Conservation (phyloP, 2,888 invertebrate species). For the Coecobrya sp. region DNA sequence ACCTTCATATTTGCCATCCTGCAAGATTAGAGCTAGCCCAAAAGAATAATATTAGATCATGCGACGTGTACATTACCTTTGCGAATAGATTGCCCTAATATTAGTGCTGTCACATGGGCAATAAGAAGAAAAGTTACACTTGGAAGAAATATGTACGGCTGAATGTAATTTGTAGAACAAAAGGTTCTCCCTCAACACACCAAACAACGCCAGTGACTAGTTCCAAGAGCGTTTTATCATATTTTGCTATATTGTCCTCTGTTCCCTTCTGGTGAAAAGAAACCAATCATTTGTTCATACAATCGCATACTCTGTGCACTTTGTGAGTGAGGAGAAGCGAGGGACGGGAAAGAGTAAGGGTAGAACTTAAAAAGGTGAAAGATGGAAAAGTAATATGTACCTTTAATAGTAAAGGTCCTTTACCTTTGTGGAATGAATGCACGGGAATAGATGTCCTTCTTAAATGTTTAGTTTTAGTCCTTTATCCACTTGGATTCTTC, state of each 20-base stretch:
- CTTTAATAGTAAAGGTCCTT: no score
- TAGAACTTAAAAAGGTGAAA: neutral
- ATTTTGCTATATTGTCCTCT: conserved; percentile 9
- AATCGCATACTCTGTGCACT: neutral
- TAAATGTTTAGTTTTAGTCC: neutral
- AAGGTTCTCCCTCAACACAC: conserved; percentile 23
- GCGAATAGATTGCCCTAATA: neutral
- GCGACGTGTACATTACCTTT: neutral
- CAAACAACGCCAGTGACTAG: neutral
- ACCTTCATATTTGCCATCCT: neutral
- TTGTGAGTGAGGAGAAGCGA: no score
- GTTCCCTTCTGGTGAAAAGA: conserved; percentile 13
- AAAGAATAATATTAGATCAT: conserved; percentile 3
- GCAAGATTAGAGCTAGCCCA: neutral
- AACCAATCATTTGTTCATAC: conserved; percentile 53
- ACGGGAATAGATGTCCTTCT: neutral
- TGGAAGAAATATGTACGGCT: conserved; percentile 15
- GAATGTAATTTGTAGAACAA: conserved; percentile 32
- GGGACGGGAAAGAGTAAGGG: neutral
- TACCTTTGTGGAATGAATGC: neutral
- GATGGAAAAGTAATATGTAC: neutral
- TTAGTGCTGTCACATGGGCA: conserved; percentile 18
- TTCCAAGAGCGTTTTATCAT: conserved; percentile 34
- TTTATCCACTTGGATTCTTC: neutral
- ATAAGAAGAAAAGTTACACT: conserved; percentile 11